Percentiles rank a stretch among this genome's conserved stretches.
Conservation (phyloP, 35 echinoderm and acorn worm species). For the Hemicentrotus pulcherrimus region DNA sequence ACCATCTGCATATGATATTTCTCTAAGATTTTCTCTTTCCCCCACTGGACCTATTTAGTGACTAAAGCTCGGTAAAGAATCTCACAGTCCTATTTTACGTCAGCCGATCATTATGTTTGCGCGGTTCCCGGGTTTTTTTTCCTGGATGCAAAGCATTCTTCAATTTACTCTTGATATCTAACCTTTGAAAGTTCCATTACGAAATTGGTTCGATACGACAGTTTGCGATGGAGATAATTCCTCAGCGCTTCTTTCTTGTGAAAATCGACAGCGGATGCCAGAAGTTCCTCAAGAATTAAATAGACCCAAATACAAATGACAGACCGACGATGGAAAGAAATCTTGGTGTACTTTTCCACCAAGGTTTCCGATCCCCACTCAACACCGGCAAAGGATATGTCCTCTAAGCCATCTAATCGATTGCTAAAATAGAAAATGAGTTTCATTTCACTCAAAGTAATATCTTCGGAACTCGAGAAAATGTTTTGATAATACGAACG, state of each 20-base stretch:
- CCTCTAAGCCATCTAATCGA: slow-evolving; percentile 27
- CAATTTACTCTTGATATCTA: slow-evolving; percentile 6
- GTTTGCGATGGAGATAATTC: slow-evolving; percentile 17
- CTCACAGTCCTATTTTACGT: neutral
- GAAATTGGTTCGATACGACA: neutral
- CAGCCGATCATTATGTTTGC: neutral
- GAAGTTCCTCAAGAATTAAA: neutral
- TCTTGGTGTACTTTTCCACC: neutral
- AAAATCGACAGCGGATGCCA: neutral
- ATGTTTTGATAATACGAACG: slow-evolving; percentile 39
- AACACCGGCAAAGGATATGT: slow-evolving; percentile 16
- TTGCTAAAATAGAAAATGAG: slow-evolving; percentile 52
- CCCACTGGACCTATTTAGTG: neutral
- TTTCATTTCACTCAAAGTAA: slow-evolving; percentile 20
- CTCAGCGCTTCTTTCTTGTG: neutral
- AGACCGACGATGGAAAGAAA: neutral
- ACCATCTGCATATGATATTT: too few species aligned
- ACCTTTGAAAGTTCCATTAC: neutral
- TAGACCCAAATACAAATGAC: neutral
- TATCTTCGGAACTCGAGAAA: slow-evolving; percentile 38
- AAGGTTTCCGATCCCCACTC: neutral
- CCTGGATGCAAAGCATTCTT: neutral
- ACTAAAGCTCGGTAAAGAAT: neutral
- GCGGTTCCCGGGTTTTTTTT: too few species aligned
- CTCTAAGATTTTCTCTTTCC: too few species aligned